These are phyloP conservation scores for Proterorhinus semilunaris DNA, from an alignment of 2,113 vertebrate species.

Conservation along the genomic window DNA sequence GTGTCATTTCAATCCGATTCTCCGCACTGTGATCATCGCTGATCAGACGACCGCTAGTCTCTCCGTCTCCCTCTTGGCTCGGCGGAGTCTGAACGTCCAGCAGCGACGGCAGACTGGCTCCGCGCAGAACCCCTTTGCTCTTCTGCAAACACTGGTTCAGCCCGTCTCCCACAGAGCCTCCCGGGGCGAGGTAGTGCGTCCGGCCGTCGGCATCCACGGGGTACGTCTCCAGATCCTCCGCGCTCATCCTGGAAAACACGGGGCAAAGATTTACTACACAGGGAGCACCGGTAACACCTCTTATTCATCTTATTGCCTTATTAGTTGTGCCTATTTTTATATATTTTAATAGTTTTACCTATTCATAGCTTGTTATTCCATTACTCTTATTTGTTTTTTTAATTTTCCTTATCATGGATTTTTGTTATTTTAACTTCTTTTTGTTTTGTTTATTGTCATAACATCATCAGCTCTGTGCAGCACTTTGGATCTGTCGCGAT, in stretches of 20 bases:
- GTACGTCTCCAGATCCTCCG: slow-evolving; percentile 60
- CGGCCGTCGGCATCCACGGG: slow-evolving; percentile 16
- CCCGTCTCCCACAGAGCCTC: slow-evolving; percentile 26
- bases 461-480: too few species aligned
- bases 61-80: slow-evolving; percentile 18
- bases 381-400: too few species aligned
- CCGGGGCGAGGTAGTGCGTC: slow-evolving; percentile 26
- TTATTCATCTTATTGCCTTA: too few species aligned
- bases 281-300: too few species aligned
- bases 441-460: too few species aligned
- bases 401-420: too few species aligned
- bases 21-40: slow-evolving; percentile 4
- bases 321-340: too few species aligned
- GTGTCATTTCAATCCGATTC: slow-evolving; percentile 21
- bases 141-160: slow-evolving; percentile 20
- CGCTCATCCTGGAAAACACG: slow-evolving; percentile 55
- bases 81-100: slow-evolving; percentile 8
- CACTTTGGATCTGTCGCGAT: too few species aligned
- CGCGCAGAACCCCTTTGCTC: slow-evolving; percentile 30
- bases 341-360: too few species aligned
- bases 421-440: too few species aligned
- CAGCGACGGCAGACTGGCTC: slow-evolving; percentile 51
- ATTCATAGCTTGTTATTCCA: too few species aligned
- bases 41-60: not conserved
- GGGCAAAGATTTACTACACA: not conserved